Percentiles rank a stretch among this genome's conserved stretches.
phyloP scores from a whole-genome alignment of 2,888 invertebrate species.

The Heliconius aoede region DNA sequence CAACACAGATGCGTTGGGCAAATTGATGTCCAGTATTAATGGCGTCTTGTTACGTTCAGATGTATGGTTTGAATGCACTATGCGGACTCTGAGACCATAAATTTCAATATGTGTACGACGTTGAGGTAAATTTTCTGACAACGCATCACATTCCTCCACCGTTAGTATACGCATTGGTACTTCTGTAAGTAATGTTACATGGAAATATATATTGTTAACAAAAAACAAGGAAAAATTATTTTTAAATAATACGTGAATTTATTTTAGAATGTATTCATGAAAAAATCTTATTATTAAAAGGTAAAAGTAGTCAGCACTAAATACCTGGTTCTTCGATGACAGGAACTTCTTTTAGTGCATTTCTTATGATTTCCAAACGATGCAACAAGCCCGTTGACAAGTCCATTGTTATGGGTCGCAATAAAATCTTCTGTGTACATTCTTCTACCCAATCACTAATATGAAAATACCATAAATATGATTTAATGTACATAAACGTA shows the following conservation, averaged over 20 bases:
- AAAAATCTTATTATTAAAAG: not conserved
- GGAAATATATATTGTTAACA: not conserved
- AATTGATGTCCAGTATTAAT: conserved; percentile 56
- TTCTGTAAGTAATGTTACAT: conserved; percentile 50
- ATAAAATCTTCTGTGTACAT: conserved; percentile 54
- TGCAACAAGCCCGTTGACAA: conserved; percentile 65
- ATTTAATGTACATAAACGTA: not conserved
- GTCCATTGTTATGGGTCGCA: conserved; percentile 59
- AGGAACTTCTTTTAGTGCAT: conserved; percentile 56
- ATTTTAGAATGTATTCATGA: not conserved
- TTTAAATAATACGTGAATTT: not conserved
- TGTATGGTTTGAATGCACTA: conserved; percentile 65
- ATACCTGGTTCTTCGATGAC: conserved; percentile 53
- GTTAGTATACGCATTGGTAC: conserved; percentile 62
- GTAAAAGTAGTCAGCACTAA: not conserved
- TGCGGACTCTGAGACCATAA: conserved; percentile 54
- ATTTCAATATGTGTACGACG: conserved; percentile 56
- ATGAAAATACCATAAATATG: not conserved
- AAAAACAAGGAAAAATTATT: no score
- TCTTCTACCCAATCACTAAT: conserved; percentile 74
- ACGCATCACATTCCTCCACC: conserved; percentile 72
- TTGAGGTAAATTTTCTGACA: conserved; percentile 68
- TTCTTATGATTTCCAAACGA: conserved; percentile 54
- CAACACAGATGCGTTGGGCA: conserved; percentile 53
- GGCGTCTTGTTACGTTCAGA: conserved; percentile 52